Conservation (phyloP, 2,888 invertebrate species). For the Pediacus dermestoides region DNA sequence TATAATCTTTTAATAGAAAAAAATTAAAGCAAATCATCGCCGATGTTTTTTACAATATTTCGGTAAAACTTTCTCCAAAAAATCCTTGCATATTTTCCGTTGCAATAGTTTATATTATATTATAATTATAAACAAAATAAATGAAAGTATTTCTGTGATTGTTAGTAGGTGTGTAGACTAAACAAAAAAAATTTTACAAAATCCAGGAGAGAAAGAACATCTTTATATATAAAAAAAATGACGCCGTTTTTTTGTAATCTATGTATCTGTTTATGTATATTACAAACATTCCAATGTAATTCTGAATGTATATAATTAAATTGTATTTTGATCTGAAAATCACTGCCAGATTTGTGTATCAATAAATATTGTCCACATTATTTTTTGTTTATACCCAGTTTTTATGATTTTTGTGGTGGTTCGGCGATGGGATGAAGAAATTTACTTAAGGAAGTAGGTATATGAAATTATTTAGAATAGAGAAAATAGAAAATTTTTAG, state of each 20-base stretch:
- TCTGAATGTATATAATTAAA: slow-evolving; percentile 47
- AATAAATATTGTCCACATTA: slow-evolving; percentile 43
- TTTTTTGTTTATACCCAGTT: slow-evolving; percentile 5
- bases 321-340: slow-evolving; percentile 48
- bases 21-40: slow-evolving; percentile 25
- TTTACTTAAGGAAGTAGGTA: too few relatives aligned
- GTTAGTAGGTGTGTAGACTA: slow-evolving; percentile 44
- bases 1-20: slow-evolving; percentile 30
- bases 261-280: slow-evolving; percentile 43
- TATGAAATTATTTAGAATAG: too few relatives aligned
- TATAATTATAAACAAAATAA: slow-evolving; percentile 33
- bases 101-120: slow-evolving; percentile 18
- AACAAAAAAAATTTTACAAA: slow-evolving; percentile 23
- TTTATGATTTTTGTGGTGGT: background rate
- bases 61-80: slow-evolving; percentile 21
- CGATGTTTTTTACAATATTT: slow-evolving; percentile 26
- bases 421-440: too few relatives aligned
- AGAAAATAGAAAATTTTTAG: too few relatives aligned
- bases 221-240: slow-evolving; percentile 20
- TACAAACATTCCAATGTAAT: slow-evolving; percentile 44
- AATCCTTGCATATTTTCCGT: slow-evolving; percentile 13
- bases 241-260: slow-evolving; percentile 39
- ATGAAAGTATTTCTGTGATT: slow-evolving; percentile 46
- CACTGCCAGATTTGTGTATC: slow-evolving; percentile 48
- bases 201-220: slow-evolving; percentile 20